Evolutionary conservation across 64 coral and sea anemone species (phyloP), one percentile per base, ranked within the genome.

Genomic region (Montipora capricornis): DNA sequence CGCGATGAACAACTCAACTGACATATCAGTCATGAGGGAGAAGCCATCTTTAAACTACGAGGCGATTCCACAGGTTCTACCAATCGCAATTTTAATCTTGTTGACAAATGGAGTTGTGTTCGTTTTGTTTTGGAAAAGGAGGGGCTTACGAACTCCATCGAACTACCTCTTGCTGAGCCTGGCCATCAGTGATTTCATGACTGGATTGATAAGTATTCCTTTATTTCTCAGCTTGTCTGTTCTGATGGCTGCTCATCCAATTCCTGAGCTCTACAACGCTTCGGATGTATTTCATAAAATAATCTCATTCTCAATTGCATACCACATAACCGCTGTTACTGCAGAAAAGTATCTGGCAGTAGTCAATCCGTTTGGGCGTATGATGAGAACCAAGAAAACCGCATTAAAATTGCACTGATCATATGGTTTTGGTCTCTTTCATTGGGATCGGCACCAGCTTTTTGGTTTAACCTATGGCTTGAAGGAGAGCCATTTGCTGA

Each of bases 151-250:
- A 1, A 86, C 82, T 48, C 64, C 82, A 0, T 66, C 82, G 47
- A 86, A 26, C 0, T 22, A 24, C 0, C 24, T 24, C 24, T 24
- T 86, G 37, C 44, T 86, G 0, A 86, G 82, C 82, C 45, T 86
- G 2, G 62, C 82, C 2, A 50, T 71, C 8, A 73, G 82, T 45
- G 82, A 86, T 29, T n/a, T 71, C 13, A 71, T 86, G 64, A 86
- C 82, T n/a, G 82, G 82, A 4, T 49, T 86, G 82, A 71, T 86
- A 86, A 86, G 71, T 73, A 86, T 86, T 50, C 82, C 82, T 19
- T 13, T 86, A 24, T 70, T 86, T 10, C 20, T 67, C 11, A 15
- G 6, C 16, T 14, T 11, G 24, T 17, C 44, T 49, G 49, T 71
- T 64, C 14, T 64, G 10, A 64, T 64, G 60, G 9, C 14, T 14